Evolutionary conservation across 1,140 invertebrate genomes (phyloP), one percentile per base, ranked within the genome.

Genomic region (Ceratina calcarata): DNA sequence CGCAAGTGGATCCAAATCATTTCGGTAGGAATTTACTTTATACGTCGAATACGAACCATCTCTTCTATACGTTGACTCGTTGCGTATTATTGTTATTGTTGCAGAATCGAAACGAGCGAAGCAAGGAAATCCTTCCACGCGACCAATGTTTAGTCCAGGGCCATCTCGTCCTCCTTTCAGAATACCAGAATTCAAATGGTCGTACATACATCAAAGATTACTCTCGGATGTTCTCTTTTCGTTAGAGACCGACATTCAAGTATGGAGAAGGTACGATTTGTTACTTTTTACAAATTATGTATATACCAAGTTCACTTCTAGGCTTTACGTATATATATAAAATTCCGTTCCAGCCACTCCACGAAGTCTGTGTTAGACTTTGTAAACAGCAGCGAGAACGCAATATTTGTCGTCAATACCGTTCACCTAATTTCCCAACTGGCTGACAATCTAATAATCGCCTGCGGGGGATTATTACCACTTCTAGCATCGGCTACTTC

Each of bases 141-240:
- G 97, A 75, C 97, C 97, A 61, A 98, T 98, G 95, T 99, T 99
- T 91, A 99, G 97, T 91, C 97, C 98, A 62, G 98, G 98, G 16
- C 98, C 98, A 18, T 97, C 98, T 22, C 95, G 98, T 86, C 98
- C 99, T 27, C 98, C 99, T 0, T 99, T 99, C 93, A 95, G 99
- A 84, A 99, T 99, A 91, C 99, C 99, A 49, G 99, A 99, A 94
- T 99, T 99, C 93, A 97, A 98, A 87, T 99, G 99, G 99, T 99
- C 99, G 6, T 97, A 98, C 91, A 98, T 99, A 84, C 99, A 99
- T 94, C 98, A 99, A 92, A 94, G 98, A 83, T 94, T 99, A 75
- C 94, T 99, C 2, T 99, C 98, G 16, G 99, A 99, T 94, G 96
- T 99, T 24, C 94, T 99, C 13, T 99, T 98, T 92, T 99, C 98